Conservation (phyloP, 2,888 invertebrate genomes). For the Tachina grossa region DNA sequence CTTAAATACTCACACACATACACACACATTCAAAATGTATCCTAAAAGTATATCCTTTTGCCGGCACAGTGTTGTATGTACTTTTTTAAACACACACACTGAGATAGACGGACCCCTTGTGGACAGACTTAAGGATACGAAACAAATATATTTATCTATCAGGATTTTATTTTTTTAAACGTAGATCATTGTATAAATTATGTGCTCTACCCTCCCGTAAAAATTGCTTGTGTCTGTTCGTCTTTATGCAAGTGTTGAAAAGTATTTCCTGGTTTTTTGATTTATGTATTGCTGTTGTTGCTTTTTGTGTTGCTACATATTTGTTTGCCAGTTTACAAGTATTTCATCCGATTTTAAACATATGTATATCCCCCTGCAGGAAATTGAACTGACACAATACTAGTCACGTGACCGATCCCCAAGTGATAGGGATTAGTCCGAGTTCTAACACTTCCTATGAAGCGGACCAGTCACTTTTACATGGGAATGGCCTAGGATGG, state of each 20-base stretch:
- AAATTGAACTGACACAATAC: no score
- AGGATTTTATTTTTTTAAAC: slow-evolving; percentile 34
- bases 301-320: slow-evolving; percentile 5
- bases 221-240: neutral
- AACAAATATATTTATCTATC: slow-evolving; percentile 11
- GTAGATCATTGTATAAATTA: slow-evolving; percentile 56
- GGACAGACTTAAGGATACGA: neutral
- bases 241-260: slow-evolving; percentile 59
- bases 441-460: no score
- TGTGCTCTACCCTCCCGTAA: slow-evolving; percentile 2
- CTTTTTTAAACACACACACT: slow-evolving; percentile 26
- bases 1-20: slow-evolving; percentile 27
- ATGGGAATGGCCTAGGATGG: no score
- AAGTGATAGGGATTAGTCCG: no score
- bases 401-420: no score
- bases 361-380: no score
- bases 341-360: slow-evolving; percentile 42
- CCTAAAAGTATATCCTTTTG: neutral
- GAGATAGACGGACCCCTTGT: neutral
- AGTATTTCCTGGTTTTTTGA: slow-evolving; percentile 70
- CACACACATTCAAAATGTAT: neutral
- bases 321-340: slow-evolving; percentile 9
- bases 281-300: slow-evolving; percentile 51
- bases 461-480: no score
- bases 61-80: slow-evolving; percentile 13